Evolutionary conservation across 2,888 invertebrate genomes (phyloP).

Genomic region (Xanthia togata): DNA sequence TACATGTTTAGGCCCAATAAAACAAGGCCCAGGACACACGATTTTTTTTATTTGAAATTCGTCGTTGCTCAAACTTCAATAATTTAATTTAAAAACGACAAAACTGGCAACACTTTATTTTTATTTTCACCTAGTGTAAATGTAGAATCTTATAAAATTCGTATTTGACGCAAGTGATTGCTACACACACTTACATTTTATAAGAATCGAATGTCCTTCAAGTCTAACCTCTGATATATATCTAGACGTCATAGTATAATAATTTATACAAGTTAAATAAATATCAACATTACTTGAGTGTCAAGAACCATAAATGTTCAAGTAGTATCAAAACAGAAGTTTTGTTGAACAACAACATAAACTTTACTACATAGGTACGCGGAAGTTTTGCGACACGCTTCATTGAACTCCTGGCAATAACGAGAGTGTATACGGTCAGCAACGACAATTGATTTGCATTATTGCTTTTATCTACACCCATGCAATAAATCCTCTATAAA

Average conservation of each 20-base stretch:
- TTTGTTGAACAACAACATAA: constrained; percentile 4
- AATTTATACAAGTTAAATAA: constrained; percentile 13
- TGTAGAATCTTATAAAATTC: too few relatives aligned
- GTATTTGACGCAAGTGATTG: too few relatives aligned
- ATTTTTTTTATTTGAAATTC: too few relatives aligned
- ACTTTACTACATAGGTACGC: constrained; percentile 28
- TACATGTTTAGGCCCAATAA: too few relatives aligned
- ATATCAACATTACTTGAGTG: not conserved
- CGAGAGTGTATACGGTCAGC: not conserved
- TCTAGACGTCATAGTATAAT: not conserved
- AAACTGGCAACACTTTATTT: too few relatives aligned
- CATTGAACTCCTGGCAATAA: constrained; percentile 28
- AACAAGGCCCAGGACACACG: too few relatives aligned
- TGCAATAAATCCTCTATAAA: too few relatives aligned
- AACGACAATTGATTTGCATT: not conserved
- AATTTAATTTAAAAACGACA: too few relatives aligned
- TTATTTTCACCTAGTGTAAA: too few relatives aligned
- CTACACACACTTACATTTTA: not conserved
- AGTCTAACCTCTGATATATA: not conserved
- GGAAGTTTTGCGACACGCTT: constrained; percentile 22
- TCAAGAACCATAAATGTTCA: constrained; percentile 1
- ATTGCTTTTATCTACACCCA: not conserved
- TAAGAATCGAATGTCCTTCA: not conserved
- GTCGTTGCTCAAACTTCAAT: too few relatives aligned
- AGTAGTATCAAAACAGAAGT: constrained; percentile 23